Conservation (phyloP, 2,113 vertebrate genomes). For the Solenodon paradoxus region DNA sequence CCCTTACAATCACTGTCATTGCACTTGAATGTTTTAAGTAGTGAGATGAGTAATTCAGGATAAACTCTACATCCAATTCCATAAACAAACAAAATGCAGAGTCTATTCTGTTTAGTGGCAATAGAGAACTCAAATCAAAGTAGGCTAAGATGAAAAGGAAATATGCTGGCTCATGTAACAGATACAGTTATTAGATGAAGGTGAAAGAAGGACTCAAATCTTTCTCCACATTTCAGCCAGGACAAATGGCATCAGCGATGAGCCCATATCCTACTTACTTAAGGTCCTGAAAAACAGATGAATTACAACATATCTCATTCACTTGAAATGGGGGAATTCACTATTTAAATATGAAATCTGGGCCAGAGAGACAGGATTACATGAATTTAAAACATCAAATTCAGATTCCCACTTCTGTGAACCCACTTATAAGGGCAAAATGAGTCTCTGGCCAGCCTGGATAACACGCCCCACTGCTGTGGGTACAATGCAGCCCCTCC, state of each 20-base stretch:
- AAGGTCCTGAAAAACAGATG: neutral
- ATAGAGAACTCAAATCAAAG: slow-evolving; percentile 11
- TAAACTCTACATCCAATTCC: neutral
- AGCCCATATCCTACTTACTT: neutral
- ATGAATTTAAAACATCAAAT: neutral
- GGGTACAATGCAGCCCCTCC: no score
- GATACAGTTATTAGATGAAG: neutral
- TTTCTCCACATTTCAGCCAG: neutral
- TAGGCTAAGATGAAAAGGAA: neutral
- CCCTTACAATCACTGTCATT: neutral
- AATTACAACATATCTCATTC: neutral
- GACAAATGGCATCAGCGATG: neutral
- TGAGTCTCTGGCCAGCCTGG: neutral
- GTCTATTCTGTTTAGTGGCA: neutral
- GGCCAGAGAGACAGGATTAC: neutral
- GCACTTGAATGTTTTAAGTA: neutral
- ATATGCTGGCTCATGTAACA: neutral
- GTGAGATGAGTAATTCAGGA: neutral
- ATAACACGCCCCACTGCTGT: neutral
- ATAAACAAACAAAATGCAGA: neutral
- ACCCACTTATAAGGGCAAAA: neutral
- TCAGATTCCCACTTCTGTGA: neutral
- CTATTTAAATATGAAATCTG: neutral
- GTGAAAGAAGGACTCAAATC: neutral
- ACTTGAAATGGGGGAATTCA: neutral